Conservation (phyloP, 92 coral and sea anemone species). For the Umimayanthus kanabou region DNA sequence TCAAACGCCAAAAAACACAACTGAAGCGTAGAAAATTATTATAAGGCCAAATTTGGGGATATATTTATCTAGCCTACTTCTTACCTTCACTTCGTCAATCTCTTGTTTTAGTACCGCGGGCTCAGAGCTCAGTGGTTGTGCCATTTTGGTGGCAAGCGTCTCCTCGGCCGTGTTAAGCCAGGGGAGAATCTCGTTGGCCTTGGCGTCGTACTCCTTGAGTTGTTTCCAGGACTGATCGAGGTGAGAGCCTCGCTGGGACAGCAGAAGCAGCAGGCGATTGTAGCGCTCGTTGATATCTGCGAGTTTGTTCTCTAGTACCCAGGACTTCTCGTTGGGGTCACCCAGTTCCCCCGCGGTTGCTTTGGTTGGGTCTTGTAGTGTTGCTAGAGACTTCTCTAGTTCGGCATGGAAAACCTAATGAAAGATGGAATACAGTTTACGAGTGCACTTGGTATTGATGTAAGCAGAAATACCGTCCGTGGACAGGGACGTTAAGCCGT, state of each 20-base stretch:
- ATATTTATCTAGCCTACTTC: background rate
- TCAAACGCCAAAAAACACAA: no score
- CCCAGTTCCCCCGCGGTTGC: constrained; percentile 59
- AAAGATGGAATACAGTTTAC: background rate
- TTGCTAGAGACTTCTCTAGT: constrained; percentile 89
- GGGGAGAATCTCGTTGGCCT: constrained; percentile 87
- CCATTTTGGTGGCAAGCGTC: constrained; percentile 81
- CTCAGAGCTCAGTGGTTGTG: constrained; percentile 79
- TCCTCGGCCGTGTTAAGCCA: constrained; percentile 92
- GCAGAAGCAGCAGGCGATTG: constrained; percentile 81
- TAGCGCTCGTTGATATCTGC: constrained; percentile 98
- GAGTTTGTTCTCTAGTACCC: constrained; percentile 99
- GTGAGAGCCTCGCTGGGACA: constrained; percentile 88
- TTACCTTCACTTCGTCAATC: constrained; percentile 87
- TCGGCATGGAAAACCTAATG: constrained; percentile 92
- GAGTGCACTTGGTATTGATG: background rate
- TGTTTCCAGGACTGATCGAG: constrained; percentile 95
- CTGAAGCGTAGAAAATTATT: no score
- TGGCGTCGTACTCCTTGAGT: constrained; percentile 90
- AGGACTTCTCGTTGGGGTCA: constrained; percentile 96
- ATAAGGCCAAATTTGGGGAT: no score
- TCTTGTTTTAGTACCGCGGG: constrained; percentile 63
- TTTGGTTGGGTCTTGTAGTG: constrained; percentile 72
- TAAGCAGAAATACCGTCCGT: background rate
- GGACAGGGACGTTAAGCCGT: no score